Evolutionary conservation across 2,113 vertebrate species (phyloP).

Genomic region (Tragelaphus strepsiceros): DNA sequence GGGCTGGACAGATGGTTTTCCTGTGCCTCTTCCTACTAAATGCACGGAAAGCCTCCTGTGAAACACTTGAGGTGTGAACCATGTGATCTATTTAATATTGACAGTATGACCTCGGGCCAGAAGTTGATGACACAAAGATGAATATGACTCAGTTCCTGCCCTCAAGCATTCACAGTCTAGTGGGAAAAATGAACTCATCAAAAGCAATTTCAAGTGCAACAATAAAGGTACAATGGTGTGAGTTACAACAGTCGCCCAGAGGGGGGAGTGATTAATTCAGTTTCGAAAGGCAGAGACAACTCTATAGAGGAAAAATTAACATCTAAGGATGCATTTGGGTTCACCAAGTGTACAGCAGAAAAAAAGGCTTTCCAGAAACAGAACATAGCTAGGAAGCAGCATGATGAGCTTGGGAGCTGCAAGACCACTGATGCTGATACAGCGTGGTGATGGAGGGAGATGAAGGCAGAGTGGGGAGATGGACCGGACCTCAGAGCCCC

Average conservation of each 20-base stretch:
- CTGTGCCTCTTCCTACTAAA: background rate
- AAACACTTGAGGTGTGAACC: background rate
- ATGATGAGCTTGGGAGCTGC: background rate
- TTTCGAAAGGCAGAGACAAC: conserved; percentile 31
- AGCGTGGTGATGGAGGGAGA: fast-evolving
- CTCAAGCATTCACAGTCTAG: conserved; percentile 15
- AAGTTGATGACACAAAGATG: conserved; percentile 39
- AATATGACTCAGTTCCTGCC: background rate
- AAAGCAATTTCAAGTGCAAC: conserved; percentile 32
- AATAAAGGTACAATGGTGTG: background rate
- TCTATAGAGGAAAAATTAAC: conserved; percentile 22
- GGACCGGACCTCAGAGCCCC: background rate
- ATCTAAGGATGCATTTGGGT: background rate
- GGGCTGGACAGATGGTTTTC: background rate
- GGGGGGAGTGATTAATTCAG: conserved; percentile 3
- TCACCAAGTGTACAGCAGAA: background rate
- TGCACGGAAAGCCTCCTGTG: background rate
- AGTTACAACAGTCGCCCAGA: background rate
- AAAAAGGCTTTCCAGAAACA: background rate
- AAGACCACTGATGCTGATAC: background rate
- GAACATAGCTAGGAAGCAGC: background rate
- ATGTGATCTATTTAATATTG: conserved; percentile 13
- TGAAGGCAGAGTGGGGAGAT: background rate
- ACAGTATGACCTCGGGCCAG: conserved; percentile 6
- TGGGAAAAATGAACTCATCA: conserved; percentile 29